These are phyloP conservation scores for Portevinia maculata DNA, from an alignment of 2,888 invertebrate species.

Conservation along the genomic window DNA sequence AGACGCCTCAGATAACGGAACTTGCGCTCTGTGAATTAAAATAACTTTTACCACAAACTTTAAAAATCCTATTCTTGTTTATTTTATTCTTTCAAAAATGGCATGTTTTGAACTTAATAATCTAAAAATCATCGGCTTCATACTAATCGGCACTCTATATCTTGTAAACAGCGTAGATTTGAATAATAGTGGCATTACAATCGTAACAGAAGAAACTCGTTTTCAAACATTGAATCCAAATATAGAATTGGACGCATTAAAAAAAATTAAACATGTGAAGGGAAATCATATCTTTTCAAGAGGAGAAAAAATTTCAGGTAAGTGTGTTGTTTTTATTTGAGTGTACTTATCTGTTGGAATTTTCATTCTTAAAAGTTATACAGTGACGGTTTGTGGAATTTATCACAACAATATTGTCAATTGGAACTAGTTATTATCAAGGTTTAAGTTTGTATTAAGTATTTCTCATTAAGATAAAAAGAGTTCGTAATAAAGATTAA, in stretches of 20 bases:
- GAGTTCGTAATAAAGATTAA: too few relatives aligned
- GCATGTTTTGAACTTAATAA: conserved; percentile 12
- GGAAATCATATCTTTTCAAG: conserved; percentile 79
- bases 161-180: conserved; percentile 76
- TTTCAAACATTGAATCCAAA: conserved; percentile 76
- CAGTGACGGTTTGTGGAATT: too few relatives aligned
- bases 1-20: conserved; percentile 5
- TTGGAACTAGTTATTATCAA: too few relatives aligned
- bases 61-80: neutral
- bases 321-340: conserved; percentile 37
- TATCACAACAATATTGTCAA: too few relatives aligned
- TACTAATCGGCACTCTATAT: conserved; percentile 26
- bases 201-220: conserved; percentile 77
- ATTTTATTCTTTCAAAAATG: conserved; percentile 25
- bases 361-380: too few relatives aligned
- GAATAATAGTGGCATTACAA: conserved; percentile 76
- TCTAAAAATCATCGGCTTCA: conserved; percentile 12
- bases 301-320: conserved; percentile 79
- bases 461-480: too few relatives aligned
- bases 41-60: neutral
- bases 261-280: conserved; percentile 79
- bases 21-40: neutral
- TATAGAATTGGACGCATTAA: conserved; percentile 70
- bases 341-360: too few relatives aligned
- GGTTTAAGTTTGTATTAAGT: too few relatives aligned